Evolutionary conservation across 2,113 vertebrate species (phyloP).

Genomic region (Psittacus erithacus): DNA sequence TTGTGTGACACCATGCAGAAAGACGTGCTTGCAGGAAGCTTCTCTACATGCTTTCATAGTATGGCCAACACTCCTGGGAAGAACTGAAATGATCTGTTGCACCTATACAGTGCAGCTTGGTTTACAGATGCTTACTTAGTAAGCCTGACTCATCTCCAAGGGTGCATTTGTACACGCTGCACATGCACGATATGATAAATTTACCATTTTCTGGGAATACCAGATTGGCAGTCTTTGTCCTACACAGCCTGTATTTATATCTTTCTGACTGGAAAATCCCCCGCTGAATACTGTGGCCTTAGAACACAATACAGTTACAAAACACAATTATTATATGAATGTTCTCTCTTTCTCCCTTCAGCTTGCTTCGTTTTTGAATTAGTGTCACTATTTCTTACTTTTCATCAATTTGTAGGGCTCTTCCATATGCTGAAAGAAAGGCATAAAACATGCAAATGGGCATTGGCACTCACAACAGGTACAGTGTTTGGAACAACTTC

Average conservation of each 20-base stretch:
- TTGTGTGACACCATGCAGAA: neutral
- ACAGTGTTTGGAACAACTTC: neutral
- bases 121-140: slow-evolving; percentile 10
- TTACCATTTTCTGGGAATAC: slow-evolving; percentile 14
- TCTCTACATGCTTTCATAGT: neutral
- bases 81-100: neutral
- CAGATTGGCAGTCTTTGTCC: slow-evolving; percentile 11
- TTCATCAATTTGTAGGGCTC: neutral
- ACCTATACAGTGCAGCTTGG: neutral
- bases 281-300: neutral
- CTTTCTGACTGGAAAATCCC: slow-evolving; percentile 11
- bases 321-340: neutral
- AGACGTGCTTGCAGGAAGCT: neutral
- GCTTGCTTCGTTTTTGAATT: neutral
- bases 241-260: neutral
- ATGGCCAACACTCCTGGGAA: neutral
- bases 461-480: neutral
- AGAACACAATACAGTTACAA: neutral
- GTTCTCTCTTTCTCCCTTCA: neutral
- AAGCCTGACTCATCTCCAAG: slow-evolving; percentile 12
- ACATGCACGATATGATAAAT: neutral
- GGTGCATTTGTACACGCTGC: neutral
- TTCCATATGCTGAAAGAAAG: neutral
- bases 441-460: neutral
- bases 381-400: neutral